Evolutionary conservation across 2,797 vertebrate species (phyloP).

Genomic region (Austrolebias charrua): DNA sequence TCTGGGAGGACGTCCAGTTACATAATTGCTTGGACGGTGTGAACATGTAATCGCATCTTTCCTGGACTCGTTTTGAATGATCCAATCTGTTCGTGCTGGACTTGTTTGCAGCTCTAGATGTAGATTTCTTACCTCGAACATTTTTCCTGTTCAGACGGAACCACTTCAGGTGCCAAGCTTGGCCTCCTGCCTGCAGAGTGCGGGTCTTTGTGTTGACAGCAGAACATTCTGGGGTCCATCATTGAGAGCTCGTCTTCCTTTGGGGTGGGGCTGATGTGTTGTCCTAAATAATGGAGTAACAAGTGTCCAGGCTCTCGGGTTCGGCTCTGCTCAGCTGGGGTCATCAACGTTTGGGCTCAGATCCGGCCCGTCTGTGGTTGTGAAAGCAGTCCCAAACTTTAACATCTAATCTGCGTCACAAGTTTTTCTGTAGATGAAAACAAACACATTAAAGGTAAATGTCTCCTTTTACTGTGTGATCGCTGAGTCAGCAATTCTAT

Average conservation of each 20-base stretch:
- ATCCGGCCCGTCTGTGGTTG: slow-evolving; percentile 42
- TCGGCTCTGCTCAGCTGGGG: slow-evolving; percentile 55
- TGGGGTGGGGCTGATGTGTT: slow-evolving; percentile 70
- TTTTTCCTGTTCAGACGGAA: slow-evolving; percentile 36
- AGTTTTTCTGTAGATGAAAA: slow-evolving; percentile 6
- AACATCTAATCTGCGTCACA: slow-evolving; percentile 35
- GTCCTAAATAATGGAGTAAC: slow-evolving; percentile 84
- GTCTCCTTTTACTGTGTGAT: neutral
- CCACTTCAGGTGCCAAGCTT: slow-evolving; percentile 35
- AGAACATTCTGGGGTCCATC: slow-evolving; percentile 76
- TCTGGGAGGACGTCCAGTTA: slow-evolving; percentile 14
- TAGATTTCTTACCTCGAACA: slow-evolving; percentile 8
- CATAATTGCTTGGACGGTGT: slow-evolving; percentile 9
- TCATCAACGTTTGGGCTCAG: slow-evolving; percentile 26
- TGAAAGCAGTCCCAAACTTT: slow-evolving; percentile 32
- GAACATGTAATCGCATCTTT: slow-evolving; percentile 3
- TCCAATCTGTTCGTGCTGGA: slow-evolving; percentile 14
- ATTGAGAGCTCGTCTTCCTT: slow-evolving; percentile 77
- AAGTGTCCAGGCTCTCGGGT: slow-evolving; percentile 71
- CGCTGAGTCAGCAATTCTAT: too few relatives aligned
- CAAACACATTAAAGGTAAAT: slow-evolving; percentile 12
- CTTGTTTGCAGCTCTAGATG: slow-evolving; percentile 24
- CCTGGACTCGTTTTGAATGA: slow-evolving; percentile 31
- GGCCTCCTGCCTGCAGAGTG: slow-evolving; percentile 39
- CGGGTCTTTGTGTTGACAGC: slow-evolving; percentile 51